Percentiles rank a stretch among this genome's conserved stretches.
These are phyloP conservation scores for Pristionchus mayeri DNA, from an alignment of 2,888 invertebrate genomes.

Conservation along the genomic window DNA sequence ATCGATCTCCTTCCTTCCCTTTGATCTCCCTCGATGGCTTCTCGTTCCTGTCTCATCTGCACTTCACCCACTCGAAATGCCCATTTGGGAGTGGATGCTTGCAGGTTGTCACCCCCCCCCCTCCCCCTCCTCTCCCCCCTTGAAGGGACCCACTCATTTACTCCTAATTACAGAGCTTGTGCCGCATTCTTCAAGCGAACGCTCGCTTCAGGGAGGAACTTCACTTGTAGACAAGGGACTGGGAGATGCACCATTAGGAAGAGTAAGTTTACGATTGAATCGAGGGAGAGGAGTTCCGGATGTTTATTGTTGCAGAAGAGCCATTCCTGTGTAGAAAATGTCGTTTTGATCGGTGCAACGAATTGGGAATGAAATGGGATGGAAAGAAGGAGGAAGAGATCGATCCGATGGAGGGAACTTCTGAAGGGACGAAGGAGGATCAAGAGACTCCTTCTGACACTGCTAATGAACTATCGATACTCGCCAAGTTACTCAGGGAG, in stretches of 20 bases:
- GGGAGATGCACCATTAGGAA: conserved; percentile 23
- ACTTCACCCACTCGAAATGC: conserved; percentile 31
- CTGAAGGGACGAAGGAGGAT: neutral
- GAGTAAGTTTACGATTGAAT: conserved; percentile 15
- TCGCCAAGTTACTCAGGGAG: neutral
- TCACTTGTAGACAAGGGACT: conserved; percentile 37
- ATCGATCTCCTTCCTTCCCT: conserved; percentile 13
- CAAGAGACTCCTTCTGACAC: neutral
- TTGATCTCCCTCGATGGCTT: neutral
- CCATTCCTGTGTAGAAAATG: conserved; percentile 39
- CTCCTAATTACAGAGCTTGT: conserved; percentile 42
- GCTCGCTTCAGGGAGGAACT: conserved; percentile 1
- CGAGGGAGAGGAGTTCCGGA: neutral
- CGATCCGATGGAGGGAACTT: neutral
- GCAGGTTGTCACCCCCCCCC: neutral
- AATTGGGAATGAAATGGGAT: conserved; percentile 18
- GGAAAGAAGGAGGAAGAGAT: conserved; percentile 29
- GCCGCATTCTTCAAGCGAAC: conserved; percentile 37
- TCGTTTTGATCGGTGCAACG: conserved; percentile 25
- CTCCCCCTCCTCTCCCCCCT: neutral
- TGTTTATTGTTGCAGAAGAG: conserved; percentile 39
- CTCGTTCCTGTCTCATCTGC: conserved; percentile 46
- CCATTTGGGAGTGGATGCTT: conserved; percentile 44
- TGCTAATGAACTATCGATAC: neutral
- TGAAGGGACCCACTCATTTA: neutral